Conservation (phyloP, 2,888 invertebrate genomes). For the Dryocosmus kuriphilus region DNA sequence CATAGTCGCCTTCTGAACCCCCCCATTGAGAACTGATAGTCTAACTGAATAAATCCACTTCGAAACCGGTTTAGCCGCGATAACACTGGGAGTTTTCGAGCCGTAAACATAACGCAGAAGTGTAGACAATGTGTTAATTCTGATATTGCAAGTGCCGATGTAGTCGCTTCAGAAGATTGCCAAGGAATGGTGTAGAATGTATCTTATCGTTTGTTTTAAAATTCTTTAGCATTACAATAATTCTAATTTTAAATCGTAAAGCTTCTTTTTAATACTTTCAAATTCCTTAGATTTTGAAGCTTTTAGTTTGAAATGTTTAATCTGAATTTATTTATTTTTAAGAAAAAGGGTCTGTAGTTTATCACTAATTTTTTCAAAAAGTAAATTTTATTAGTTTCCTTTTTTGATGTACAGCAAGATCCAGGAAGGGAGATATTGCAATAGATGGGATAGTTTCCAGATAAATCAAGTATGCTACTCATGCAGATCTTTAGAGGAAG, state of each 20-base stretch:
- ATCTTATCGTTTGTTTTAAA: background rate
- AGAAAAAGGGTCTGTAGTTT: no score
- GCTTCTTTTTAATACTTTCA: no score
- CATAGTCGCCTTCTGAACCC: slow-evolving; percentile 70
- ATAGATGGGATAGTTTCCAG: background rate
- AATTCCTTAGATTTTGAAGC: no score
- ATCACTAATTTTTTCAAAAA: no score
- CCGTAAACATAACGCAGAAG: slow-evolving; percentile 66
- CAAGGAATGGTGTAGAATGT: background rate
- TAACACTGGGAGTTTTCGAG: slow-evolving; percentile 59
- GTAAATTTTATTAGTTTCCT: no score
- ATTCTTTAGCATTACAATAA: no score
- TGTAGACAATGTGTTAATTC: slow-evolving; percentile 10
- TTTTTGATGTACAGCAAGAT: no score
- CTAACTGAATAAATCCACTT: slow-evolving; percentile 70
- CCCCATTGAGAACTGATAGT: slow-evolving; percentile 66
- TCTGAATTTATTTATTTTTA: no score
- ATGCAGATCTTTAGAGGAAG: background rate
- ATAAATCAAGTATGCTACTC: background rate
- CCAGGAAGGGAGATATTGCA: background rate
- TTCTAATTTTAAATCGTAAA: no score
- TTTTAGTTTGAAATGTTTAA: no score
- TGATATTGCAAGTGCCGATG: background rate
- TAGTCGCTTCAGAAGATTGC: background rate
- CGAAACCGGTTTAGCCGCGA: slow-evolving; percentile 68